phyloP scores from a whole-genome alignment of 2,113 vertebrate species.

The Mesocricetus auratus region DNA sequence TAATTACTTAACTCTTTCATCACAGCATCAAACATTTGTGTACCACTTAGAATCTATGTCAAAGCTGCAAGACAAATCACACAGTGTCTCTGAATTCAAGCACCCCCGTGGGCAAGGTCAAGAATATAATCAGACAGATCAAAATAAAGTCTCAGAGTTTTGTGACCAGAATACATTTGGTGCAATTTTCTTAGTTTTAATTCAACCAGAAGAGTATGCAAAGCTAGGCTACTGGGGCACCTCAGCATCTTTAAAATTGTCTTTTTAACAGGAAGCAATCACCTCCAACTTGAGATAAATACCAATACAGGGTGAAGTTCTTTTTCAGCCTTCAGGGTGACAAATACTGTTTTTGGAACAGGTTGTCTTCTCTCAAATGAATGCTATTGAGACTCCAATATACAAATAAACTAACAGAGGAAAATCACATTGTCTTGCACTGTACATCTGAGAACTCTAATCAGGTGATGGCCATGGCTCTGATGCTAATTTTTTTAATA shows the following conservation, averaged over 20 bases:
- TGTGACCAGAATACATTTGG: not conserved
- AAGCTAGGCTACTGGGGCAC: not conserved
- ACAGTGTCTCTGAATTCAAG: not conserved
- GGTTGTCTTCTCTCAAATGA: slow-evolving; percentile 10
- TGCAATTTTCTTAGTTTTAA: not conserved
- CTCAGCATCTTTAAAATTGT: slow-evolving; percentile 21
- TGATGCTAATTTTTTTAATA: not conserved
- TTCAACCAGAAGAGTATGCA: not conserved
- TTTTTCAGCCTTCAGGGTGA: slow-evolving; percentile 30
- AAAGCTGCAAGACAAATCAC: not conserved
- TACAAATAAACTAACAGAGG: not conserved
- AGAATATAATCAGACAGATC: not conserved
- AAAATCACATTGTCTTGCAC: not conserved
- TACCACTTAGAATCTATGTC: not conserved
- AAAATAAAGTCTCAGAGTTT: slow-evolving; percentile 1
- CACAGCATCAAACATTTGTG: not conserved
- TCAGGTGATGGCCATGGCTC: not conserved
- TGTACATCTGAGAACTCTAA: slow-evolving; percentile 31
- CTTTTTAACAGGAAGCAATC: not conserved
- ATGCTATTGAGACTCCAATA: slow-evolving; percentile 27
- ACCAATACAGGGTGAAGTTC: not conserved
- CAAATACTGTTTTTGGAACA: not conserved
- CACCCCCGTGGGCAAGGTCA: not conserved
- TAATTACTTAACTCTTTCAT: slow-evolving; percentile 13
- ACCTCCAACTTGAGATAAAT: slow-evolving; percentile 54